Conservation (phyloP, 2,113 vertebrate species). For the Melanerpes formicivorus region DNA sequence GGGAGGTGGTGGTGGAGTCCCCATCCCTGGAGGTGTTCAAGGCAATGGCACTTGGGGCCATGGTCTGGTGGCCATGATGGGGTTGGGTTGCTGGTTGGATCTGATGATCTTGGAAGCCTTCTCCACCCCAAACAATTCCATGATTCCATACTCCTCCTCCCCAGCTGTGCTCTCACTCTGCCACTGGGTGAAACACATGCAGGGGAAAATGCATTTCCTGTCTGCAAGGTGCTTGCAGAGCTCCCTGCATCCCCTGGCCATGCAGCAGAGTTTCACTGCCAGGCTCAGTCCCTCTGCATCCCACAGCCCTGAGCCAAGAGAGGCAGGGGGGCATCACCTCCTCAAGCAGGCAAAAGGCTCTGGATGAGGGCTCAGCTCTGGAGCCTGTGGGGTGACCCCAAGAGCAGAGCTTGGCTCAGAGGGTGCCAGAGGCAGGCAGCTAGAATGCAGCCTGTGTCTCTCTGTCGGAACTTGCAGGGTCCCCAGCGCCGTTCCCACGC, state of each 20-base stretch:
- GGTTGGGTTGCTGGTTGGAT: no score
- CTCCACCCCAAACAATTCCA: no score
- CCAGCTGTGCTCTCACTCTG: not conserved
- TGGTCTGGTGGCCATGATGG: no score
- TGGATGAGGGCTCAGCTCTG: rapidly evolving
- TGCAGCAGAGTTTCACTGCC: not conserved
- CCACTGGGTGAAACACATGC: rapidly evolving
- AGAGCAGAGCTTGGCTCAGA: not conserved
- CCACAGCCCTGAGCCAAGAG: not conserved
- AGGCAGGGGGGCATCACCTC: rapidly evolving
- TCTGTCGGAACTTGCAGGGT: slow-evolving; percentile 57
- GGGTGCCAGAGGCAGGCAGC: not conserved
- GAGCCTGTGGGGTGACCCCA: not conserved
- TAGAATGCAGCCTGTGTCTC: not conserved
- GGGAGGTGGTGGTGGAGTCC: no score
- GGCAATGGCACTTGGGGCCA: no score
- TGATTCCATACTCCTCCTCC: not conserved
- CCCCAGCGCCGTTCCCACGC: slow-evolving; percentile 58
- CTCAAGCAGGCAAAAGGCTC: not conserved
- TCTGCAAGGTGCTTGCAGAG: not conserved
- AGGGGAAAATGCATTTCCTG: not conserved
- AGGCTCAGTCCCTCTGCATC: not conserved
- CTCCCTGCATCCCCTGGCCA: not conserved
- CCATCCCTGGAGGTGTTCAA: no score
- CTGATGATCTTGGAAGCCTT: no score